Evolutionary conservation across 1,140 invertebrate genomes (phyloP).

Genomic region (Epicauta chinensis): DNA sequence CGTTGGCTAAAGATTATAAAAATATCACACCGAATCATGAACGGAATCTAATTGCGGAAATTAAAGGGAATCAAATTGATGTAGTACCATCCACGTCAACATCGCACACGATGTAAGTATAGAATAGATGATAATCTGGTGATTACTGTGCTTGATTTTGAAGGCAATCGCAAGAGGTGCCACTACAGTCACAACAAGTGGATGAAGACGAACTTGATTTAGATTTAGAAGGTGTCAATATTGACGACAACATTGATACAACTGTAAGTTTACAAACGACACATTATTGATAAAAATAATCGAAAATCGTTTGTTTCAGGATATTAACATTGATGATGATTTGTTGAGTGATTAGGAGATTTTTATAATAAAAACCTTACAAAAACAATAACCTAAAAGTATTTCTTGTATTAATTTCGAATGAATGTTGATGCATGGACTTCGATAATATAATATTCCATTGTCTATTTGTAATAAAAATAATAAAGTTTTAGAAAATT

Average conservation of each 20-base stretch:
- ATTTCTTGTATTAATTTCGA: conserved; percentile 2
- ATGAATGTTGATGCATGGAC: background rate
- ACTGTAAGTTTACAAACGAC: conserved; percentile 46
- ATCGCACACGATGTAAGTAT: too few species aligned
- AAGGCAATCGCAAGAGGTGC: background rate
- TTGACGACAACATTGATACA: conserved; percentile 62
- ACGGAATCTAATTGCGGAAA: conserved; percentile 66
- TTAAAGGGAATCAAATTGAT: conserved; percentile 48
- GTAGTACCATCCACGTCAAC: background rate
- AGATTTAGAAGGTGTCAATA: conserved; percentile 53
- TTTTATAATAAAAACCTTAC: background rate
- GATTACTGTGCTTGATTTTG: background rate
- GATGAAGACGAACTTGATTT: conserved; percentile 54
- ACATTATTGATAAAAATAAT: conserved; percentile 4
- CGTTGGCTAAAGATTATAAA: conserved; percentile 51
- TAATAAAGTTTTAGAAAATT: too few species aligned
- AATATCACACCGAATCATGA: conserved; percentile 61
- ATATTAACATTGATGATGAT: conserved; percentile 61
- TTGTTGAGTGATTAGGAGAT: conserved; percentile 47
- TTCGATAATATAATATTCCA: background rate
- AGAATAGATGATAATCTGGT: too few species aligned
- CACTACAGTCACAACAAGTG: conserved; percentile 22
- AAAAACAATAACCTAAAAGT: background rate
- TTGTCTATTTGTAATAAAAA: background rate
- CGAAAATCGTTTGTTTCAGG: conserved; percentile 44